Conservation (phyloP, 2,113 vertebrate genomes). For the Esox niger region DNA sequence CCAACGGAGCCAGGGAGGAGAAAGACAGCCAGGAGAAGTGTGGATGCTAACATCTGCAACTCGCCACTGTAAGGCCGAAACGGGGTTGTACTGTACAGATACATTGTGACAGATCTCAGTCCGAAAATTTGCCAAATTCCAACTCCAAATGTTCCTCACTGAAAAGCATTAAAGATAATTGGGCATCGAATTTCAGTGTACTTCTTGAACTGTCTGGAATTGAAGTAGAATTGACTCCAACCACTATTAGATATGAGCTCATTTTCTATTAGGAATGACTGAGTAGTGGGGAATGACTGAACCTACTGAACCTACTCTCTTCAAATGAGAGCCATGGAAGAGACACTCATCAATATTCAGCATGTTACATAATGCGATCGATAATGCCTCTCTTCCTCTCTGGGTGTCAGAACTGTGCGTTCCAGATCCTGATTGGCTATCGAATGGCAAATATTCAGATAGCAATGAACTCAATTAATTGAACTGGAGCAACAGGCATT, state of each 20-base stretch:
- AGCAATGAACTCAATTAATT: conserved; percentile 21
- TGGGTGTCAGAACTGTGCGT: conserved; percentile 28
- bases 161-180: no score
- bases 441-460: conserved; percentile 30
- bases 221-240: neutral
- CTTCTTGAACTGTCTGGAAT: neutral
- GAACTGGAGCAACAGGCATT: neutral
- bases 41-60: no score
- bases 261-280: neutral
- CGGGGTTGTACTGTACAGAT: no score
- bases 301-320: neutral
- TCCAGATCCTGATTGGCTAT: conserved; percentile 31
- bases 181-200: neutral
- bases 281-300: neutral
- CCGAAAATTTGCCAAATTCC: no score
- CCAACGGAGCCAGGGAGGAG: no score
- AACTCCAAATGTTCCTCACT: no score
- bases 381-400: conserved; percentile 42
- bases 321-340: conserved; percentile 34
- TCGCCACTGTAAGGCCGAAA: no score
- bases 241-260: neutral
- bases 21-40: no score
- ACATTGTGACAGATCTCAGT: no score
- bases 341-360: conserved; percentile 61
- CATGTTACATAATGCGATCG: conserved; percentile 54